phyloP scores from a whole-genome alignment of 2,113 vertebrate genomes.

The Carollia perspicillata region DNA sequence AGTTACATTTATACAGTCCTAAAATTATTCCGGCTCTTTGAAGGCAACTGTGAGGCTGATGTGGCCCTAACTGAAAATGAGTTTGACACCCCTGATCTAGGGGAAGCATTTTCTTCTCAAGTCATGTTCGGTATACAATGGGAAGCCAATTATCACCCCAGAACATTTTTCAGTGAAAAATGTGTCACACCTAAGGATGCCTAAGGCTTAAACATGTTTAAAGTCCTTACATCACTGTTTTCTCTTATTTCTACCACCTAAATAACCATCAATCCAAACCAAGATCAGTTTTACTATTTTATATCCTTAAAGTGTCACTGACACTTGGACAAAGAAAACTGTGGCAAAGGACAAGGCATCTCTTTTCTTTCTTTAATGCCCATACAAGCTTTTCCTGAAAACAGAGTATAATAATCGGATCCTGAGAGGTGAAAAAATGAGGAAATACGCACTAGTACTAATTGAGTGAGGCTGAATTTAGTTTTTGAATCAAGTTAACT shows the following conservation, averaged over 20 bases:
- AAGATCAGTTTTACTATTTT: conserved; percentile 42
- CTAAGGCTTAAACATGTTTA: conserved; percentile 25
- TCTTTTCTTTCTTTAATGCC: conserved; percentile 33
- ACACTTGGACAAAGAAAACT: conserved; percentile 14
- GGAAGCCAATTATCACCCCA: conserved; percentile 57
- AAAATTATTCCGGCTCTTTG: no score
- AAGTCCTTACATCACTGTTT: neutral
- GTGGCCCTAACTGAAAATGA: no score
- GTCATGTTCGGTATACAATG: neutral
- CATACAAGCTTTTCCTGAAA: conserved; percentile 24
- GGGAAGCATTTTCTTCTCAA: conserved; percentile 49
- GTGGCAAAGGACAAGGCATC: neutral
- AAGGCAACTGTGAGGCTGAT: no score
- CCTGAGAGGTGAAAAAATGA: neutral
- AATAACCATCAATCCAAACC: conserved; percentile 25
- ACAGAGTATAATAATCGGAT: neutral
- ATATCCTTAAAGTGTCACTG: conserved; percentile 22
- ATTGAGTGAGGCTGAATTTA: neutral
- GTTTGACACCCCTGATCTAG: no score
- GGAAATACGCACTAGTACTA: neutral
- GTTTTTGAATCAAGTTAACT: neutral
- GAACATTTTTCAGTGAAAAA: conserved; percentile 58
- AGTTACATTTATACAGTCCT: no score
- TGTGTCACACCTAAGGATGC: conserved; percentile 38
- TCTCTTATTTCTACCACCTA: conserved; percentile 31